These are phyloP conservation scores for Anniella stebbinsi DNA, from an alignment of 2,797 vertebrate species.

Conservation along the genomic window DNA sequence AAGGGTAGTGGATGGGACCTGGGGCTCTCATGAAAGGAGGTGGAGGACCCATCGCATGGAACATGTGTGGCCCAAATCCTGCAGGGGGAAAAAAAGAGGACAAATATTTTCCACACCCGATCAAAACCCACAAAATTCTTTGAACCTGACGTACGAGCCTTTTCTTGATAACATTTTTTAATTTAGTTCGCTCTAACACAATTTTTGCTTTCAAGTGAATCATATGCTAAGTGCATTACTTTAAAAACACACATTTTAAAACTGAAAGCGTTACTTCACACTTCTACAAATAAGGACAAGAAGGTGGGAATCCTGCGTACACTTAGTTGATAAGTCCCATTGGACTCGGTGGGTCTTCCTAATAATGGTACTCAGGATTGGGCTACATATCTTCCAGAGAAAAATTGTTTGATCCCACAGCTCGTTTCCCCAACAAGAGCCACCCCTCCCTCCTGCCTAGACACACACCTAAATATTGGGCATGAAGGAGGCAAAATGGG, in stretches of 20 bases:
- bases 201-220: not conserved
- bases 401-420: not conserved
- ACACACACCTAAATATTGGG: not conserved
- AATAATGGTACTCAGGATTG: not conserved
- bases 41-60: slow-evolving; percentile 92
- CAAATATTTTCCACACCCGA: slow-evolving; percentile 45
- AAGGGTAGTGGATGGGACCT: slow-evolving; percentile 97
- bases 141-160: not conserved
- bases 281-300: not conserved
- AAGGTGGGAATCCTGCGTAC: not conserved
- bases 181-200: not conserved
- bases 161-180: not conserved
- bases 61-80: slow-evolving; percentile 96
- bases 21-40: slow-evolving; percentile 96
- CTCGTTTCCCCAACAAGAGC: not conserved
- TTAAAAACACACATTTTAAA: not conserved
- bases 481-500: not conserved
- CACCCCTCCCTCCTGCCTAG: not conserved
- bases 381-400: not conserved
- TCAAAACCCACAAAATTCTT: not conserved
- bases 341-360: not conserved
- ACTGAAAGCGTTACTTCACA: not conserved
- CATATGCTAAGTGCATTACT: not conserved
- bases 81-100: slow-evolving; percentile 37
- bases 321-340: not conserved